These are phyloP conservation scores for Rhinopomastus cyanomelas DNA, from an alignment of 2,113 vertebrate genomes.

Conservation along the genomic window DNA sequence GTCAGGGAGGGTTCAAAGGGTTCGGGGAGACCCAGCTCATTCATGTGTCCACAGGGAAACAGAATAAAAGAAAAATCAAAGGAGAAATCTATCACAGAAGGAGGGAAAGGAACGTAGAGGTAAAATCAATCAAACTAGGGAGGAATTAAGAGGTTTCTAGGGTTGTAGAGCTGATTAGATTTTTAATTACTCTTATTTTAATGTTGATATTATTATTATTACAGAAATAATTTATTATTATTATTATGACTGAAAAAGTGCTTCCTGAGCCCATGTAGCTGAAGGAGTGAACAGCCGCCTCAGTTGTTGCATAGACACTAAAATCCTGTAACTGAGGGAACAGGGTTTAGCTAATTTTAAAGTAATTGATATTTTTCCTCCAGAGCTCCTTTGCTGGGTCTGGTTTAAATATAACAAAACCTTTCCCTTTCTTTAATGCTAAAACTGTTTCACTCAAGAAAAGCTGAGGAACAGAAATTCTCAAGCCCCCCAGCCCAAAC, in stretches of 20 bases:
- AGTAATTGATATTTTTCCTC: neutral
- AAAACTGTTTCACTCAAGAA: neutral
- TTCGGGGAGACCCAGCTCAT: neutral
- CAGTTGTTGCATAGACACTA: neutral
- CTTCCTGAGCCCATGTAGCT: fast-evolving
- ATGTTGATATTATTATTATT: no score
- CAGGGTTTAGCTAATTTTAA: neutral
- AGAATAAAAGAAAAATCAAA: neutral
- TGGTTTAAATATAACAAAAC: neutral
- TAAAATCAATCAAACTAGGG: neutral
- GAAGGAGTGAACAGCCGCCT: neutral
- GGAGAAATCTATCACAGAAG: neutral
- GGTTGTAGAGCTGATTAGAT: neutral
- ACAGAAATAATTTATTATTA: no score
- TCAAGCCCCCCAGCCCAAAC: neutral
- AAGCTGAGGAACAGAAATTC: neutral
- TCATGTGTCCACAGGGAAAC: neutral
- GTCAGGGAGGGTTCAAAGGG: neutral
- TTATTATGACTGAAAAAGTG: neutral
- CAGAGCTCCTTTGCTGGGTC: neutral
- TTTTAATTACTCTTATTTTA: neutral
- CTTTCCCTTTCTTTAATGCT: neutral
- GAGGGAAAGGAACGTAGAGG: neutral
- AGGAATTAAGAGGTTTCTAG: neutral
- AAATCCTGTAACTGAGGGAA: neutral